phyloP scores from a whole-genome alignment of 2,888 invertebrate species.

The Leptinotarsa peninsularis region DNA sequence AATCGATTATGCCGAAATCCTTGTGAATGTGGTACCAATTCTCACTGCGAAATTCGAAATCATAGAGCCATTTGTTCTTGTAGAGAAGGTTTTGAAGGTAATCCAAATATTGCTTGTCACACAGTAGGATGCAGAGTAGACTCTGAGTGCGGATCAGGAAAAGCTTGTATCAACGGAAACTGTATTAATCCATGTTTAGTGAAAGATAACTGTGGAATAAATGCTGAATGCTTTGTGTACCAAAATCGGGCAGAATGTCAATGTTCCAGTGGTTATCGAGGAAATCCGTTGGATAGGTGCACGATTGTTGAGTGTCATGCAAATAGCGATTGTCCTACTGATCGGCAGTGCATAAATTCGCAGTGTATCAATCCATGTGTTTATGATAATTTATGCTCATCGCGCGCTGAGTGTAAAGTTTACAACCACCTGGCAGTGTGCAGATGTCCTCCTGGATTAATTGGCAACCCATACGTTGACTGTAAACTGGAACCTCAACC shows the following conservation, averaged over 20 bases:
- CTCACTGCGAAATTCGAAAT: conserved; percentile 83
- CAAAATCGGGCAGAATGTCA: conserved; percentile 82
- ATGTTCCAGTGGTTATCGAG: conserved; percentile 84
- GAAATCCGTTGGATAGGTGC: conserved; percentile 81
- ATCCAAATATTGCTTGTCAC: conserved; percentile 85
- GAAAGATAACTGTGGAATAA: conserved; percentile 82
- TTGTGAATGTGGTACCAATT: conserved; percentile 88
- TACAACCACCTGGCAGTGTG: conserved; percentile 88
- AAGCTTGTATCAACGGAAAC: conserved; percentile 86
- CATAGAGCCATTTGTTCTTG: conserved; percentile 91
- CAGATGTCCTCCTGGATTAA: conserved; percentile 81
- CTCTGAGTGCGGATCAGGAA: conserved; percentile 85
- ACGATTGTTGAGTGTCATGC: conserved; percentile 85
- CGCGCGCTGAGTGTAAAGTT: conserved; percentile 82
- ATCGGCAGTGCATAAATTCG: conserved; percentile 86
- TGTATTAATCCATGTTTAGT: conserved; percentile 89
- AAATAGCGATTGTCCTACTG: conserved; percentile 88
- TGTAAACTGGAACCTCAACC: conserved; percentile 80
- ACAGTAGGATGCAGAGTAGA: conserved; percentile 85
- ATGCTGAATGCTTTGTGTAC: conserved; percentile 84
- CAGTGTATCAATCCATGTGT: conserved; percentile 89
- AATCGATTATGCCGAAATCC: conserved; percentile 89
- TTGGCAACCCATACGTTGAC: conserved; percentile 85
- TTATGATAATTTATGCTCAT: conserved; percentile 81
- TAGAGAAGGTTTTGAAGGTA: conserved; percentile 85